These are phyloP conservation scores for Eristalis tenax DNA, from an alignment of 2,888 invertebrate species.

Conservation along the genomic window DNA sequence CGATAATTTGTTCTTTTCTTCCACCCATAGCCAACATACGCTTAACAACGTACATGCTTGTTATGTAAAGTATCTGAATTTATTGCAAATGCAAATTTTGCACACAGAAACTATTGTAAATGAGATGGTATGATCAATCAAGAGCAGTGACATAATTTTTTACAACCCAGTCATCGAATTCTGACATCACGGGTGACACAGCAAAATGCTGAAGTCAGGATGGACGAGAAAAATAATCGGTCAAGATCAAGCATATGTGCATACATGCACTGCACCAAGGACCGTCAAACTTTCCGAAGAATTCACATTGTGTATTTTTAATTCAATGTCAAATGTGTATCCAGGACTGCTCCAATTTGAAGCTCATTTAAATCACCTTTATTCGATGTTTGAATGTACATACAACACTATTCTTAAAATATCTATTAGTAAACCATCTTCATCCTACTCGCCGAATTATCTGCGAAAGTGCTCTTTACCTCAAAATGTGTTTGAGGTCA, in stretches of 20 bases:
- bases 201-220: conserved; percentile 40
- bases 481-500: conserved; percentile 5
- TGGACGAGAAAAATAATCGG: conserved; percentile 14
- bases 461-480: not conserved
- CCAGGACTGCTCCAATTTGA: not conserved
- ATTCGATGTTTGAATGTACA: not conserved
- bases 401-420: not conserved
- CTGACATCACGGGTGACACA: conserved; percentile 37
- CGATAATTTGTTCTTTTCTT: not conserved
- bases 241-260: too few species aligned
- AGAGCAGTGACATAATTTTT: conserved; percentile 25
- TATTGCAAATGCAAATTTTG: not conserved
- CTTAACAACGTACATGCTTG: not conserved
- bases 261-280: too few species aligned
- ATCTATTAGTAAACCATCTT: not conserved
- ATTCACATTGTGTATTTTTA: not conserved
- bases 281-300: too few species aligned
- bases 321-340: not conserved
- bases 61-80: not conserved
- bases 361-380: not conserved
- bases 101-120: not conserved
- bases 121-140: conserved; percentile 19
- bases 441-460: not conserved
- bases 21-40: not conserved
- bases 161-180: conserved; percentile 27